Conservation (phyloP, 2,888 invertebrate species). For the Hydropsyche betteni region DNA sequence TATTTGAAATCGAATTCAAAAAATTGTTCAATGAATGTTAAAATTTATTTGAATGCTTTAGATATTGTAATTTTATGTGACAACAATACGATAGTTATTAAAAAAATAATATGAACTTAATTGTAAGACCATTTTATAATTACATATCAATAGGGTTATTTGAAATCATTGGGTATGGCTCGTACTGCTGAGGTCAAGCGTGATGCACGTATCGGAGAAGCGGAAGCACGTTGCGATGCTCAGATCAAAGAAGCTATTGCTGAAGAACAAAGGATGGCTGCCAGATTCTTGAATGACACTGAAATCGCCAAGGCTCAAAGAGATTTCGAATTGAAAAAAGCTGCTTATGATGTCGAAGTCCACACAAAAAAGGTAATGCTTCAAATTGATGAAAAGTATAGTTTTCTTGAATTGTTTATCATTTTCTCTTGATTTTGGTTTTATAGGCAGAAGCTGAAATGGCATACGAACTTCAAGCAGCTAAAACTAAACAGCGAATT, state of each 20-base stretch:
- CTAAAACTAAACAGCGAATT: conserved; percentile 94
- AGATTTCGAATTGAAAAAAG: conserved; percentile 97
- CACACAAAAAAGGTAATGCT: conserved; percentile 82
- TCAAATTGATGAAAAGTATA: conserved; percentile 53
- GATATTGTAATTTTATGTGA: no score
- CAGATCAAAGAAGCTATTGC: conserved; percentile 95
- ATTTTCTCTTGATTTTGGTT: neutral
- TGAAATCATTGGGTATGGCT: conserved; percentile 94
- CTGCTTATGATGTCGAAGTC: conserved; percentile 96
- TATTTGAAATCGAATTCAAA: no score
- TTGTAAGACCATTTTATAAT: neutral
- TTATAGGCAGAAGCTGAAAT: conserved; percentile 87
- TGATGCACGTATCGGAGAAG: conserved; percentile 96
- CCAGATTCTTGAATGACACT: conserved; percentile 93
- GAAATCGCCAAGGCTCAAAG: conserved; percentile 97
- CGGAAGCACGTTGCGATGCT: conserved; percentile 92
- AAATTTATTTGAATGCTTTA: no score
- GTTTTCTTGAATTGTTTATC: neutral
- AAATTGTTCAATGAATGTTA: no score
- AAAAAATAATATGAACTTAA: no score
- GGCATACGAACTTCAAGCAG: conserved; percentile 92
- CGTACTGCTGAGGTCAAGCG: conserved; percentile 94
- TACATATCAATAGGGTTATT: conserved; percentile 74
- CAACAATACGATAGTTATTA: no score
- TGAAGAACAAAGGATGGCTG: conserved; percentile 95